Percentiles rank a stretch among this genome's conserved stretches.
phyloP scores from a whole-genome alignment of 2,113 vertebrate species.

The Cottus gobio region DNA sequence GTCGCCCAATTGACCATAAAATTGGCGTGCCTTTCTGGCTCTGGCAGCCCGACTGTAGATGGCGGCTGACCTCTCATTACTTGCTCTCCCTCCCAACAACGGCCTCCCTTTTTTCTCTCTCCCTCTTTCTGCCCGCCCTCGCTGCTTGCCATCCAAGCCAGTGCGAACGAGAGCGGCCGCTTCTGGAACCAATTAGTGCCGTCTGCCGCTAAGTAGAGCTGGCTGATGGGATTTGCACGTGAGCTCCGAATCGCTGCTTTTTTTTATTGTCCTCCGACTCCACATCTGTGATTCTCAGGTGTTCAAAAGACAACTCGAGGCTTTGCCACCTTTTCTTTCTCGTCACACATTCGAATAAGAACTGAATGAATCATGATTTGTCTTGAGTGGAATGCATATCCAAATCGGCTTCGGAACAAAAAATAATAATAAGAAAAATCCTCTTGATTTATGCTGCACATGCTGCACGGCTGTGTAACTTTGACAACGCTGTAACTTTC shows the following conservation, averaged over 20 bases:
- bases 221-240: constrained; percentile 95
- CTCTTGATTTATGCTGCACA: constrained; percentile 53
- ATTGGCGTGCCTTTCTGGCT: constrained; percentile 92
- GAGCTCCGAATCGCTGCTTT: constrained; percentile 86
- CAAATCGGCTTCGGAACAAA: constrained; percentile 10
- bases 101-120: constrained; percentile 7
- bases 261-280: constrained; percentile 80
- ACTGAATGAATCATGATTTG: constrained; percentile 37
- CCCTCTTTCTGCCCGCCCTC: constrained; percentile 42
- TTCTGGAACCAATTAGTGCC: constrained; percentile 98
- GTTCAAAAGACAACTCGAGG: constrained; percentile 81
- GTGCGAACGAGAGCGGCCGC: constrained; percentile 79
- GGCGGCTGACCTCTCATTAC: constrained; percentile 87
- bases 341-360: constrained; percentile 40
- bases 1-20: constrained; percentile 97
- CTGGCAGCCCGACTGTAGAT: constrained; percentile 84
- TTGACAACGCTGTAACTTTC: constrained; percentile 53
- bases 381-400: not conserved
- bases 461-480: constrained; percentile 59
- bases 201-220: constrained; percentile 86
- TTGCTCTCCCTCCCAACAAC: constrained; percentile 47
- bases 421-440: not conserved
- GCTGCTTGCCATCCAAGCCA: constrained; percentile 79
- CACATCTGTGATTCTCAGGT: constrained; percentile 95
- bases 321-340: constrained; percentile 69